Evolutionary conservation across 1,140 invertebrate species (phyloP), one percentile per base, ranked within the genome.

Genomic region (Berghia stephanieae): DNA sequence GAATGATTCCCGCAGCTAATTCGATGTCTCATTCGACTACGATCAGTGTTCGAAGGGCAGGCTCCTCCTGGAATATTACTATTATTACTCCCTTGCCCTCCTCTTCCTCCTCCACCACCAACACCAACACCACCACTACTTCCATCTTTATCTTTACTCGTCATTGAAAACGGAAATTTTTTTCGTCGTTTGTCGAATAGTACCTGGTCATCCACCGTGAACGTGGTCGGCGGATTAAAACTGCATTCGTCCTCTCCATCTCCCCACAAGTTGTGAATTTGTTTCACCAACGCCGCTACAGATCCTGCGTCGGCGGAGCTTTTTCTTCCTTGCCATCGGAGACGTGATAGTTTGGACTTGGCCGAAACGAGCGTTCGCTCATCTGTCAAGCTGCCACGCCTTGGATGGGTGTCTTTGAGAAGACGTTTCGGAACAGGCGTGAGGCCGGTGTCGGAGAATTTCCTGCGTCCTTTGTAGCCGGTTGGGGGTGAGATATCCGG

Each of bases 201-300:
- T 0, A 60, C 63, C 21, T 76, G 74, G 31, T 76, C 74, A 43
- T 76, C 74, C 2, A 76, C 46, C 24, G 60, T 76, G 21, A 60
- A 44, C 1, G 16, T 44, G 31, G 68, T 24, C 3, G 60, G 43
- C 16, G 72, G 31, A 49, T 4, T 31, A 6, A 43, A 36, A 13
- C 36, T 31, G 10, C 42, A 21, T 24, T 44, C 74, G 2, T 76
- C 74, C 10, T 76, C 74, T 27, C 63, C 57, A 0, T 76, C 74
- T 10, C 63, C 74, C 74, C 74, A 76, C 16, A 76, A 38, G 44
- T 76, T 76, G 42, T 76, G 74, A 31, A 76, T 76, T 68, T 76
- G 74, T 38, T 76, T 76, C 13, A 76, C 74, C 1, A 76, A 44
- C 10, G 74, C 63, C 27, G 74, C 74, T 24, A 76, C 74, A 36